Base-by-base conservation (phyloP, 2,113 vertebrate species). In the Stictonetta naevosa region DNA sequence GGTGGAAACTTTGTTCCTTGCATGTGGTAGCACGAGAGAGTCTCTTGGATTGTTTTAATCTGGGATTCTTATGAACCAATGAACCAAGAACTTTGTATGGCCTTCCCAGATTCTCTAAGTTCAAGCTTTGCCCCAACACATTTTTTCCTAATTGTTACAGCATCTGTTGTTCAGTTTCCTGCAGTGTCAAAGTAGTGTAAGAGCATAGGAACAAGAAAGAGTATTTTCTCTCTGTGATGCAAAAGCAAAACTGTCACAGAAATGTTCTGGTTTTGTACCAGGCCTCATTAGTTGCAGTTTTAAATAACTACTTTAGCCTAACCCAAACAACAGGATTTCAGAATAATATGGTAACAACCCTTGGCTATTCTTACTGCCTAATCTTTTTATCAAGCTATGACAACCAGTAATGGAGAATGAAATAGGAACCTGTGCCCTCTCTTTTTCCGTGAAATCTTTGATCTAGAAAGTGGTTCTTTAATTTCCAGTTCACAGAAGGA, bases 321-420 rank as follows among this genome's bases (percentile, higher is more conserved):
- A 40, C 74, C 40, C 36, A 67, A 62, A n/a, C 36, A 58, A 42
- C 21, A 42, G 72, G 53, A 92, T 90, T 82, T 79, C 58, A 83
- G 84, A 87, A 36, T 85, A 21, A 76, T 66, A 8, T 8, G 59
- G 36, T 80, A 63, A 40, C 18, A 59, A 44, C 87, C 53, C 63
- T 85, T 80, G 38, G 44, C 55, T 82, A 14, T 89, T 92, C 42
- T 92, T 94, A 55, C 34, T 20, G 21, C 58, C 48, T 89, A 73
- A 79, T 92, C 81, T 87, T 92, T 94, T 77, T 25, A 62, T 94
- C 75, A 69, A 60, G 29, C 73, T 84, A 8, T 84, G 69, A 60
- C 36, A 95, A 56, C 56, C 60, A 76, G 12, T 82, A 76, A n/a
- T 38, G 53, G 92, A 76, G 71, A 91, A 89, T 36, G 33, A 91